Evolutionary conservation across 2,797 vertebrate species (phyloP).

Genomic region (Phataginus tricuspis): DNA sequence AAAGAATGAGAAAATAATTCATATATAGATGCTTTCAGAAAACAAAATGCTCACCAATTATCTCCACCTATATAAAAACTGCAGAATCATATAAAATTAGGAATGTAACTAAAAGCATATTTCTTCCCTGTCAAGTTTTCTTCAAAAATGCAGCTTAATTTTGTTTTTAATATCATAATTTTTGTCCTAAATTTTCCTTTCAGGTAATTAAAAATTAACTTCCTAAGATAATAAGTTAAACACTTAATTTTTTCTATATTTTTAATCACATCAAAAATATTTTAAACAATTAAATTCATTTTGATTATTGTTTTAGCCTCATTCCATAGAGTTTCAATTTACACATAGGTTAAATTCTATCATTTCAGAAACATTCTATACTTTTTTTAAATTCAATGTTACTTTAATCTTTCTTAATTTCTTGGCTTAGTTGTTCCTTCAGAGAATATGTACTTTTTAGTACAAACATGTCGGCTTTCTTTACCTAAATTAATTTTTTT

Average conservation of each 20-base stretch:
- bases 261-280: neutral
- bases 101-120: neutral
- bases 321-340: neutral
- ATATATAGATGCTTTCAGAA: neutral
- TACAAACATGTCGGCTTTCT: neutral
- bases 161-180: neutral
- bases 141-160: neutral
- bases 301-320: neutral
- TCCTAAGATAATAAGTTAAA: neutral
- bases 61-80: neutral
- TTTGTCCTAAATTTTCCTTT: slow-evolving; percentile 13
- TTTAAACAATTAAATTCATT: neutral
- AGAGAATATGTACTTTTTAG: neutral
- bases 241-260: neutral
- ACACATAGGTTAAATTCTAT: neutral
- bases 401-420: slow-evolving; percentile 7
- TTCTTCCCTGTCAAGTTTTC: neutral
- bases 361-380: neutral
- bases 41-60: neutral
- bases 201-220: neutral
- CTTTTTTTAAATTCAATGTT: neutral
- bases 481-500: neutral
- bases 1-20: neutral
- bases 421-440: neutral
- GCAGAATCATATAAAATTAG: neutral